These are phyloP conservation scores for Cynodonichthys magdalenae DNA, from an alignment of 2,797 vertebrate genomes.

Conservation along the genomic window DNA sequence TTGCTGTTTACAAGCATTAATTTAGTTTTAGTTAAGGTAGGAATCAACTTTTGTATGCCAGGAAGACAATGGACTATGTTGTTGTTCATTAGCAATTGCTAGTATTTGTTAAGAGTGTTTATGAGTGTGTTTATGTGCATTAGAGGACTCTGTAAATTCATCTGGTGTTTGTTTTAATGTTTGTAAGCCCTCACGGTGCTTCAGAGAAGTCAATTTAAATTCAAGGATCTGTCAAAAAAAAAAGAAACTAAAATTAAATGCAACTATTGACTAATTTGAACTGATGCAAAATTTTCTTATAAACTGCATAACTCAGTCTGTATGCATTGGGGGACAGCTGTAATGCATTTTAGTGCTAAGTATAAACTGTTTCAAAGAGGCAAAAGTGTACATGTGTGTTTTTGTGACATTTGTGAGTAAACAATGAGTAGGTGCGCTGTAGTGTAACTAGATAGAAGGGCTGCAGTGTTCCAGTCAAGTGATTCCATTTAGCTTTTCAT, in stretches of 20 bases:
- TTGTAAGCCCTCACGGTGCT: slow-evolving; percentile 21
- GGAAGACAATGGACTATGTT: slow-evolving; percentile 22
- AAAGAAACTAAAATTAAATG: not conserved
- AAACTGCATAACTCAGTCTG: not conserved
- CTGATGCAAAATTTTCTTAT: not conserved
- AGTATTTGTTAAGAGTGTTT: slow-evolving; percentile 54
- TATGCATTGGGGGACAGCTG: not conserved
- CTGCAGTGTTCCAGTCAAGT: slow-evolving; percentile 77
- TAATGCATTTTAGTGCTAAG: not conserved
- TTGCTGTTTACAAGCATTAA: slow-evolving; percentile 39
- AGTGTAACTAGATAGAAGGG: slow-evolving; percentile 61
- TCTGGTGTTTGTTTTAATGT: slow-evolving; percentile 28
- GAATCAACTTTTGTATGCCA: slow-evolving; percentile 7
- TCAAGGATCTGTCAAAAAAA: not conserved
- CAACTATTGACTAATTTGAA: not conserved
- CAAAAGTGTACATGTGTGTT: not conserved
- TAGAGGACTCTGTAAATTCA: slow-evolving; percentile 49
- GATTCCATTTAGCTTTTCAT: slow-evolving; percentile 72
- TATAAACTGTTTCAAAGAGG: not conserved
- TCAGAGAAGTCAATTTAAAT: slow-evolving; percentile 29
- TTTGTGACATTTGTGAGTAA: slow-evolving; percentile 6
- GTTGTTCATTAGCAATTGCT: slow-evolving; percentile 24
- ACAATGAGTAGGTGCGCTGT: slow-evolving; percentile 18
- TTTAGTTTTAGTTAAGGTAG: slow-evolving; percentile 16
- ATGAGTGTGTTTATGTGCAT: slow-evolving; percentile 40